Evolutionary conservation across 2,113 vertebrate species (phyloP).

Genomic region (Leptosomus discolor): DNA sequence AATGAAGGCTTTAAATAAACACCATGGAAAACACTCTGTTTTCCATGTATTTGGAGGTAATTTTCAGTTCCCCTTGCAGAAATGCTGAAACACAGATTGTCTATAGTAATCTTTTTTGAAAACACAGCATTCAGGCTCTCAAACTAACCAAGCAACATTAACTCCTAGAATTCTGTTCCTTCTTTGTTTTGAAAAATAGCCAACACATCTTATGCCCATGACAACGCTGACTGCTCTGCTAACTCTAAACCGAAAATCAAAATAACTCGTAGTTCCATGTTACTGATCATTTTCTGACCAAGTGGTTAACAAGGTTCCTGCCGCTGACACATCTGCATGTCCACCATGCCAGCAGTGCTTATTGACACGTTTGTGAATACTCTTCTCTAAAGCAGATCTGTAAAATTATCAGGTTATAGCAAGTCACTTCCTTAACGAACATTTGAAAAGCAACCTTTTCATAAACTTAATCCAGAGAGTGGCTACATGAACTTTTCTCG

Average conservation of each 20-base stretch:
- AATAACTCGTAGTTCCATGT: not conserved
- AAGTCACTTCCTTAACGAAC: not conserved
- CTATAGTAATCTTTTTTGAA: not conserved
- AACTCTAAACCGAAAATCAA: not conserved
- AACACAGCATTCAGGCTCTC: not conserved
- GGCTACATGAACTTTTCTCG: not conserved
- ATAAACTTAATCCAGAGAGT: not conserved
- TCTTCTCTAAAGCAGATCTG: not conserved
- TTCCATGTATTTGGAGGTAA: not conserved
- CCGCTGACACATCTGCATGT: not conserved
- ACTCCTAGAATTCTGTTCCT: not conserved
- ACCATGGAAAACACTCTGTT: not conserved
- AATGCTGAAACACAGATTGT: not conserved
- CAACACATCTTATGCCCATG: accelerated
- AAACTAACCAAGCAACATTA: not conserved
- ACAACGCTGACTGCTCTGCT: not conserved
- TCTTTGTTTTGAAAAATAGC: not conserved
- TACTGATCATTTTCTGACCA: not conserved
- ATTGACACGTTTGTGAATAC: not conserved
- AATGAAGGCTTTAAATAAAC: not conserved
- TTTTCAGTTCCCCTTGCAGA: not conserved
- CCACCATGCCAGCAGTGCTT: not conserved
- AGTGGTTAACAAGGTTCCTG: not conserved
- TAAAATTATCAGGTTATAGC: not conserved
- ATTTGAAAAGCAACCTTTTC: not conserved